These are phyloP conservation scores for Aspidoscelis tigris DNA, from an alignment of 2,113 vertebrate species.

Conservation along the genomic window DNA sequence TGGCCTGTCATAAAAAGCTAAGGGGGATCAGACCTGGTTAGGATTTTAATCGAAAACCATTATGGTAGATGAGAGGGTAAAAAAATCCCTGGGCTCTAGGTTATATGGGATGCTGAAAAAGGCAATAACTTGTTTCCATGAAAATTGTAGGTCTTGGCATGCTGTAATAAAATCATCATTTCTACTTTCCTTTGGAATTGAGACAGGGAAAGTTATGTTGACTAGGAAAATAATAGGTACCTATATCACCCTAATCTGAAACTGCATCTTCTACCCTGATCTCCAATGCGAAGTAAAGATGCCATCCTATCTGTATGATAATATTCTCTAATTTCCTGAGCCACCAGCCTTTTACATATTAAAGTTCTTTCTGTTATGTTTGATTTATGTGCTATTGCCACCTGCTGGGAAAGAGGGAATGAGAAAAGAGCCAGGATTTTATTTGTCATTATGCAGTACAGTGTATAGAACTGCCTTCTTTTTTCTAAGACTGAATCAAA, in stretches of 20 bases:
- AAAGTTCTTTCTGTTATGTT: not conserved
- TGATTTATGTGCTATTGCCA: slow-evolving; percentile 13
- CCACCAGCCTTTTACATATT: not conserved
- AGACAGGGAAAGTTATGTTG: not conserved
- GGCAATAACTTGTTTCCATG: no score
- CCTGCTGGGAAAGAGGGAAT: not conserved
- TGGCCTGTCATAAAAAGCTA: no score
- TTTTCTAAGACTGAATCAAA: not conserved
- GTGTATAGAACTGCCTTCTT: no score
- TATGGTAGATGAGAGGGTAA: no score
- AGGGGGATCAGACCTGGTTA: no score
- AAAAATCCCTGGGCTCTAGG: not conserved
- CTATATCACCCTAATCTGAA: not conserved
- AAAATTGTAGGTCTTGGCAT: not conserved
- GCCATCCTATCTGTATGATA: not conserved
- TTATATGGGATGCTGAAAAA: no score
- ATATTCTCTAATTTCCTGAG: not conserved
- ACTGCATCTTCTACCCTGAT: not conserved
- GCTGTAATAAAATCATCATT: not conserved
- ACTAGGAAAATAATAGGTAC: not conserved
- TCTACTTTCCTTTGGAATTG: not conserved
- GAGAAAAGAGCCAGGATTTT: not conserved
- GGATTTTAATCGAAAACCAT: no score
- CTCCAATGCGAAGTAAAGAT: not conserved
- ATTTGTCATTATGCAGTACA: not conserved